Evolutionary conservation across 1,140 invertebrate genomes (phyloP), one percentile per base, ranked within the genome.

Genomic region (Drosophila murphyi): DNA sequence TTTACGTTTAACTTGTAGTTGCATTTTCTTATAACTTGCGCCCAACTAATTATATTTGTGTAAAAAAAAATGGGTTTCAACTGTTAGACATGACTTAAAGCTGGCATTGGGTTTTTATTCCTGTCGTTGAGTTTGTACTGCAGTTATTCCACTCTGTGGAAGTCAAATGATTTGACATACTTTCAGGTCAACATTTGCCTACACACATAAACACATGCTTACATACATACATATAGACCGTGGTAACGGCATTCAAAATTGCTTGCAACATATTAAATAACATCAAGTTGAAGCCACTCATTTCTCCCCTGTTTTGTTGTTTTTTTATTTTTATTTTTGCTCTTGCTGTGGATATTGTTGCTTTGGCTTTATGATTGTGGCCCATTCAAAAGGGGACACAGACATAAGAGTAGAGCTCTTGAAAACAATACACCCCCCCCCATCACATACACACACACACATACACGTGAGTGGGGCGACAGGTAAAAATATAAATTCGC

Each of bases 401-500:
- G 10, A 8, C 57, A 60, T 52, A 59, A 63, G 72, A 59, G 67
- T 35, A 12, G 47, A 71, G 72, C 67, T 75, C 68, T 76, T 72
- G 65, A 76, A 76, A 76, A 57, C 34, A 8, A 29, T 37, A 52
- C 47, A 60, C 67, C 65, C 43, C 20, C 1, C 20, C 20, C 20
- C 20, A 0, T 41, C 51, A 72, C 57, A 47, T 37, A 52, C 32
- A 39, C 12, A 8, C 37, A 47, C 60, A 57, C 50, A 29, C 28
- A 39, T 45, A 37, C 41, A 39, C n/a, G 10, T 60, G 6, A 45
- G 43, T 51, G 48, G 52, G 59, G 50, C 65, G 72, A 68, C 72
- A 71, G 68, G 72, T 82, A 76, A 69, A 72, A 64, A 72, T 81
- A 72, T 70, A 76, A 72, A 76, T 64, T 67, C 73, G 52, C 37